Conservation (phyloP, 2,888 invertebrate species). For the Serripes groenlandicus region DNA sequence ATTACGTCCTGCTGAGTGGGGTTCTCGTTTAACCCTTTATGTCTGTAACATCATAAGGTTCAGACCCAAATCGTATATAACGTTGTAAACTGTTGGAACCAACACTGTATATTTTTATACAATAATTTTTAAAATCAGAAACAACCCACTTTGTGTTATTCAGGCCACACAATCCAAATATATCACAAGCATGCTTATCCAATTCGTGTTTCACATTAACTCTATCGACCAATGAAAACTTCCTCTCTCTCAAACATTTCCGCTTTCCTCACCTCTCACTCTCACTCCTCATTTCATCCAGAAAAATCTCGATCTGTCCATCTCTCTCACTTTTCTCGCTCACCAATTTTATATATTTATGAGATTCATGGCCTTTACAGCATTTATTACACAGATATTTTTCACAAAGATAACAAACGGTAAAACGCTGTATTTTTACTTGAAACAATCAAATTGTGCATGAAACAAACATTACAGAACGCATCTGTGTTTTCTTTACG, state of each 20-base stretch:
- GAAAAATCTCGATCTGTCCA: background rate
- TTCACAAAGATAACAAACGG: no score
- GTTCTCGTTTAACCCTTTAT: no score
- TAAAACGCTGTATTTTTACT: no score
- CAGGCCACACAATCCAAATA: background rate
- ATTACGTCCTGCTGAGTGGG: no score
- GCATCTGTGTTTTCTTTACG: no score
- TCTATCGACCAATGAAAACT: no score
- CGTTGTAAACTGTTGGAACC: background rate
- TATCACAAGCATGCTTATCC: background rate
- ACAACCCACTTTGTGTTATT: background rate
- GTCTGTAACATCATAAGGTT: no score
- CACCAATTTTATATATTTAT: background rate
- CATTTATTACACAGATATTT: background rate
- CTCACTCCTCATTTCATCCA: background rate
- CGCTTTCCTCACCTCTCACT: background rate
- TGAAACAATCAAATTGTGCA: no score
- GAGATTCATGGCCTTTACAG: background rate
- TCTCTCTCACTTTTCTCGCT: background rate
- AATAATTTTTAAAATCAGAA: background rate
- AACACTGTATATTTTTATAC: background rate
- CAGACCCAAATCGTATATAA: no score
- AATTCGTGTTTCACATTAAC: conserved; percentile 1
- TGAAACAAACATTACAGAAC: no score
- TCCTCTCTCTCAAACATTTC: background rate